Base-by-base conservation (phyloP, 2,113 vertebrate genomes). In the Neopipo cinnamomea region DNA sequence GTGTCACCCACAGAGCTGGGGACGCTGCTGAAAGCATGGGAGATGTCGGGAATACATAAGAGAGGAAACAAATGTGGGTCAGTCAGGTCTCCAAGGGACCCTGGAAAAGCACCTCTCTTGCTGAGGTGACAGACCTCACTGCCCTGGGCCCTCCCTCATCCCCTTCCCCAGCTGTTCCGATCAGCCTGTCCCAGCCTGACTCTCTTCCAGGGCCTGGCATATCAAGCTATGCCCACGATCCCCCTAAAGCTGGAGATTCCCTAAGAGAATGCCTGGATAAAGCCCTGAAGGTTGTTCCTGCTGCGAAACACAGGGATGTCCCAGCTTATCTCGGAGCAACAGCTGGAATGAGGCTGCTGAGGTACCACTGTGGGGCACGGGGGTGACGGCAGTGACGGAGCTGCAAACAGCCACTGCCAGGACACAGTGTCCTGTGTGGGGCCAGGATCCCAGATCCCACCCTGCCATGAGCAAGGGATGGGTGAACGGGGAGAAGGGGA, bases 271-370 rank as follows among this genome's bases (percentile, higher is more conserved):
- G 99, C 87, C 96, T 99, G 85, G 91, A 98, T 15, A 95, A 96
- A 80, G 98, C 98, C 5, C 88, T 98, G 89, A 66, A 61, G 49
- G 97, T 95, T 67, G 93, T 99, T 79, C 98, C 99, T 28, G 74
- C 85, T 85, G 94, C 96, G 12, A 96, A 96, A 58, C 98, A 98
- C 71, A 88, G 62, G 19, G 89, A 97, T 88, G 97, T 97, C 13
- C 98, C 98, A 7, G 97, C 95, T 52, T 99, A 98, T 73, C 98
- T 99, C 5, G 99, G 99, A 75, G 99, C 99, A 33, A 99, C 99
- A 0, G 99, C 98, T 12, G 99, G 99, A 89, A 99, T 99, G 99
- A 98, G 99, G 93, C 98, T 99, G 4, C 97, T 99, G 89, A 95
- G 97, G 99, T 99, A 98, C 85, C 0, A 5, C 39, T 62, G 77